These are phyloP conservation scores for Anguilla pacifica DNA, from an alignment of 2,797 vertebrate species.

Conservation along the genomic window DNA sequence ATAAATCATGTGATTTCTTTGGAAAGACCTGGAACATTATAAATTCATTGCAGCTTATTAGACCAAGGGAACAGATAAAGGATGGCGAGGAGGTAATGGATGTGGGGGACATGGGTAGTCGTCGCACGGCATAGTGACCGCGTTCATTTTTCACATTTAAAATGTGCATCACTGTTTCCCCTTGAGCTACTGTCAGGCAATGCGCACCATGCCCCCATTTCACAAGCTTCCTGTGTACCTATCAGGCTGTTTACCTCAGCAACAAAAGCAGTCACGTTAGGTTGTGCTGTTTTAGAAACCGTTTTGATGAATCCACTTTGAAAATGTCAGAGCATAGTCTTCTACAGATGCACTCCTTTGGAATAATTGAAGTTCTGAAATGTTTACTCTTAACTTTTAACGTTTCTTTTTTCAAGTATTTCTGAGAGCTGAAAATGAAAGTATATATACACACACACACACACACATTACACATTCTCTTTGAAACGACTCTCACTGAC, in stretches of 20 bases:
- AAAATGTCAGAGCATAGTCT: constrained; percentile 31
- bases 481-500: constrained; percentile 29
- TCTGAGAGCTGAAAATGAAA: constrained; percentile 32
- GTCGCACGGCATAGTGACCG: constrained; percentile 35
- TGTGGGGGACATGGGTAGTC: constrained; percentile 40
- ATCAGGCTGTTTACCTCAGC: not conserved
- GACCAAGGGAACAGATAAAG: constrained; percentile 52
- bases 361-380: constrained; percentile 33
- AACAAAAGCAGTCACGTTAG: constrained; percentile 18
- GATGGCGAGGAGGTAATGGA: constrained; percentile 49
- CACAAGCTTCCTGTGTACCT: constrained; percentile 25
- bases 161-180: constrained; percentile 35
- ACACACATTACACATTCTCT: constrained; percentile 31
- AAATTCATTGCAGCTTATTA: constrained; percentile 63
- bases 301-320: constrained; percentile 38
- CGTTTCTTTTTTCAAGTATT: constrained; percentile 29
- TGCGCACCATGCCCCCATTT: constrained; percentile 23
- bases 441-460: not conserved
- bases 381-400: constrained; percentile 25
- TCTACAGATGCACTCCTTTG: constrained; percentile 26
- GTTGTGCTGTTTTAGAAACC: constrained; percentile 35
- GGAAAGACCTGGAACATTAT: constrained; percentile 48
- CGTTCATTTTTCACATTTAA: constrained; percentile 30
- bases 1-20: constrained; percentile 53
- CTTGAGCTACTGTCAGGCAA: constrained; percentile 45